Evolutionary conservation across 2,888 invertebrate genomes (phyloP).

Genomic region (Dryadula phaetusa): DNA sequence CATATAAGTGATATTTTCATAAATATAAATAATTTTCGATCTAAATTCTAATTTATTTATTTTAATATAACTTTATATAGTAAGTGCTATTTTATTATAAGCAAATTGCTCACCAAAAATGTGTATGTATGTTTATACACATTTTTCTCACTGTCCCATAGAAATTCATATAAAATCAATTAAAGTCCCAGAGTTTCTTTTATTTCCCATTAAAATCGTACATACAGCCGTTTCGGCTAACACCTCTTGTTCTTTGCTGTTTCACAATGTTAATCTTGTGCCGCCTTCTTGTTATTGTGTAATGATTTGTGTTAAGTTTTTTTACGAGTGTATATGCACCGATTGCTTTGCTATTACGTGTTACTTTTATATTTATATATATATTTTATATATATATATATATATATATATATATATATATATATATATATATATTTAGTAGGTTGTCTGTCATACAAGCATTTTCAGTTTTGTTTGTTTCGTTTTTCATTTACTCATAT

Average conservation of each 20-base stretch:
- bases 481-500: too few species aligned
- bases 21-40: too few species aligned
- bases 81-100: too few species aligned
- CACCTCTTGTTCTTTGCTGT: conserved; percentile 8
- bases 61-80: too few species aligned
- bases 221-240: background rate
- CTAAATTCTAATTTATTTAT: too few species aligned
- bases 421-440: background rate
- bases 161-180: too few species aligned
- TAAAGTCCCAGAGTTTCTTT: background rate
- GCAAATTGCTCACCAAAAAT: too few species aligned
- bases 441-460: background rate
- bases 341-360: conserved; percentile 16
- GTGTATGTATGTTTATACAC: too few species aligned
- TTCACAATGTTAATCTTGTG: conserved; percentile 10
- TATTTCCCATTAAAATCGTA: background rate
- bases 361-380: background rate
- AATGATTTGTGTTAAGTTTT: conserved; percentile 3
- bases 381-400: background rate
- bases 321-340: background rate
- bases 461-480: background rate
- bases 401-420: background rate
- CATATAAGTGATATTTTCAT: background rate
- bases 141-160: too few species aligned
- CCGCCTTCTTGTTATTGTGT: conserved; percentile 9